Evolutionary conservation across 2,113 vertebrate species (phyloP), one percentile per base, ranked within the genome.

Genomic region (Todiramphus saurophagus): DNA sequence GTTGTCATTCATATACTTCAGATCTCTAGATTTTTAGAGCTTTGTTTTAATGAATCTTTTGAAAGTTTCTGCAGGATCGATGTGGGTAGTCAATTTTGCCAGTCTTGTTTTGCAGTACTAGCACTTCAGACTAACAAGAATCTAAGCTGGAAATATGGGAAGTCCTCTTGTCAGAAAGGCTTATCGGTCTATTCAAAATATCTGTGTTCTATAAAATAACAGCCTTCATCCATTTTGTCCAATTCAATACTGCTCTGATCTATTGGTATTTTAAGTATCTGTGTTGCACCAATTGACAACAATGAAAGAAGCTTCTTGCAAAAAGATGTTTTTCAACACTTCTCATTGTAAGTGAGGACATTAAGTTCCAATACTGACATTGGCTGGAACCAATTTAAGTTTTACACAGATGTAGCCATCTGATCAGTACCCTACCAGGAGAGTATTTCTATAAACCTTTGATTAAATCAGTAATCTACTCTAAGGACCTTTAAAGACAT

Each of bases 31-130:
- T 0, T n/a, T 93, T 96, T 51, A 88, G 28, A 94, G 59, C 62
- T 83, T 83, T 82, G 20, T 85, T 88, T 89, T 89, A 92, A 94
- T 93, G 87, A 87, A 93, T 87, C 50, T 91, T 95, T 73, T 94
- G 73, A 89, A 89, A 81, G 28, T 78, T 92, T 76, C 85, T 93
- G 21, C 35, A 48, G 72, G 76, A 68, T 75, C 50, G 43, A 76
- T 79, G 50, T 41, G 77, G 41, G 56, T 53, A 69, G 44, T 72
- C 53, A 84, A 72, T 95, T 89, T 82, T 87, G 31, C 46, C 28
- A 25, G 30, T 75, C 46, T 81, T 93, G 33, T 74, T 86, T 75
- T 60, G 39, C 58, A 84, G 5, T 68, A 76, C 14, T 83, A 48
- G 51, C 80, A 28, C 21, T 95, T 84, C 31, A 73, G 62, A 13